These are phyloP conservation scores for Burhinus oedicnemus DNA, from an alignment of 2,113 vertebrate genomes.

Conservation along the genomic window DNA sequence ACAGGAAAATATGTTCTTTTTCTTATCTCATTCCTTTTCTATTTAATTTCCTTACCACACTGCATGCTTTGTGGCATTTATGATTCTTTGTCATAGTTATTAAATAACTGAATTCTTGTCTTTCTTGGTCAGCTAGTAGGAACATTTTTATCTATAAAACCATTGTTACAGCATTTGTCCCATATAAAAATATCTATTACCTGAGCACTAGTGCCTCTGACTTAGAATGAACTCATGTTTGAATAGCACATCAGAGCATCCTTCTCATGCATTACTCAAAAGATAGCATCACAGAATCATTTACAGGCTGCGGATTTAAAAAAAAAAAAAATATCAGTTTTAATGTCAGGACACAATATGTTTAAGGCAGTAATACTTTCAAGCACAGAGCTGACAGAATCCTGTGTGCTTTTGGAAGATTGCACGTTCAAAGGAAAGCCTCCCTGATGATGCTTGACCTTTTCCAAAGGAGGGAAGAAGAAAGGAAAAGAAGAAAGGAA, in stretches of 20 bases:
- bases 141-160: slow-evolving; percentile 48
- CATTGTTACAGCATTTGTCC: slow-evolving; percentile 23
- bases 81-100: slow-evolving; percentile 27
- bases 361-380: slow-evolving; percentile 9
- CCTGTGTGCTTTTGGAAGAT: background rate
- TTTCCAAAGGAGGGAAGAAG: background rate
- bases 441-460: background rate
- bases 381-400: background rate
- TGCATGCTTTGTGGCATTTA: slow-evolving; percentile 26
- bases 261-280: slow-evolving; percentile 6
- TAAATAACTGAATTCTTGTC: slow-evolving; percentile 9
- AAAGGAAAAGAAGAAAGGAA: background rate
- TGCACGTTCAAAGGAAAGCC: background rate
- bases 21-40: slow-evolving; percentile 50
- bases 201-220: background rate
- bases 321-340: background rate
- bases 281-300: slow-evolving; percentile 45
- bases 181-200: slow-evolving; percentile 18
- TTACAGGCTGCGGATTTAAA: background rate
- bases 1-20: slow-evolving; percentile 30
- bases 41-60: slow-evolving; percentile 47
- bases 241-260: slow-evolving; percentile 30
- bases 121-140: background rate
- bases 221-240: background rate
- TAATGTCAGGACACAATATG: background rate